Base-by-base conservation (phyloP, 2,797 vertebrate genomes). In the Pseudochirops corinnae region DNA sequence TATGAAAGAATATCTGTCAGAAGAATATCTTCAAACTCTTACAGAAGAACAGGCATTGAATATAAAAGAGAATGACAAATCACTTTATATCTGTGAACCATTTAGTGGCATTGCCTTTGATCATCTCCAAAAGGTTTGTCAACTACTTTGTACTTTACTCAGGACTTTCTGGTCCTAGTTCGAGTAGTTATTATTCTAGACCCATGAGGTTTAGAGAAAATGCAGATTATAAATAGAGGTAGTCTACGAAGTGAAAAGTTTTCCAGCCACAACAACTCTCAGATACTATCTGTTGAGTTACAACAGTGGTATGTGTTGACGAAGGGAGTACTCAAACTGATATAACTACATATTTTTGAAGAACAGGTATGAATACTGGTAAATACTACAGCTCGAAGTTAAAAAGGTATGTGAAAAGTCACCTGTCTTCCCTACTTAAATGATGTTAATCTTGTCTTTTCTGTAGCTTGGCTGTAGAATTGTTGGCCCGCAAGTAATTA, bases 401-500 rank as follows among this genome's bases (percentile, higher is more conserved):
- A 82, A 82, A 13, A 62, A 33, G 74, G 18, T 26, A 46, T 82
- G 9, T 46, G 3, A 46, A 94, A 29, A 93, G 12, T 67, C 21
- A 11, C 94, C 16, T 39, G 94, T 56, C 96, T 95, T 91, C 82
- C 58, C 26, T 56, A 56, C 14, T 50, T 67, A 57, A 58, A 29
- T 82, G 90, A 90, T 21, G 74, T 53, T 95, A 92, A 90, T n/a
- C 39, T 95, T 53, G 0, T 94, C 16, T 92, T 91, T 94, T 7
- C 96, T 97, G 56, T 97, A 99, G 99, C 99, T 99, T 93, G 99
- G 99, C 91, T 99, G 99, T 97, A 99, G 99, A 96, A 98, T 99
- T 57, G 99, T 99, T 95, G 99, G 99, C 95, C 99, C 99, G 1
- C 99, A 99, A 97, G 99, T 99, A 55, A 99, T 99, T 91, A 97